Percentiles rank a stretch among this genome's conserved stretches.
Evolutionary conservation across 64 coral and sea anemone species (phyloP).

Genomic region (Actinia equina): DNA sequence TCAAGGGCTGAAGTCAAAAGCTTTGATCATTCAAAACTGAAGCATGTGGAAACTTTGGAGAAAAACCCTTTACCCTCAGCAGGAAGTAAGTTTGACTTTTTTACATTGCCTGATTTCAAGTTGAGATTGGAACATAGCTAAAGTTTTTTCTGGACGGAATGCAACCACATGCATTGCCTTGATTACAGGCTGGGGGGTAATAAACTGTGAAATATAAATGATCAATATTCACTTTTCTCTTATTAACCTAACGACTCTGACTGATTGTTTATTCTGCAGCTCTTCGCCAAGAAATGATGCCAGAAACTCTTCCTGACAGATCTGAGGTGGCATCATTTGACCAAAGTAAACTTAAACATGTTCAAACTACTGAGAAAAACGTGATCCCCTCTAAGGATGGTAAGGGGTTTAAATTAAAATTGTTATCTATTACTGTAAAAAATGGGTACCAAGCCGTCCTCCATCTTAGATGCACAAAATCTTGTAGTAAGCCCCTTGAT

Average conservation of each 20-base stretch:
- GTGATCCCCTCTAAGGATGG: not conserved
- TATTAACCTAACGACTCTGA: too few relatives aligned
- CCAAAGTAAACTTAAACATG: constrained; percentile 56
- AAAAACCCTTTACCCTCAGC: constrained; percentile 78
- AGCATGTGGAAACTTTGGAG: constrained; percentile 84
- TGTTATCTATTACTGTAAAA: not conserved
- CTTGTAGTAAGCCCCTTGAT: not conserved
- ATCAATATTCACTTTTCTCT: not conserved
- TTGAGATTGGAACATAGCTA: too few relatives aligned
- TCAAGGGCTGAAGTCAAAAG: constrained; percentile 78
- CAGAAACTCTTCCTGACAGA: constrained; percentile 66
- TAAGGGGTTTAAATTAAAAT: not conserved
- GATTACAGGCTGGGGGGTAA: too few relatives aligned
- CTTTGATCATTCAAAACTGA: constrained; percentile 77
- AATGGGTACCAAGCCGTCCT: too few relatives aligned
- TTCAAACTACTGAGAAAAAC: constrained; percentile 55
- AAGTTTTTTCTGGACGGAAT: too few relatives aligned
- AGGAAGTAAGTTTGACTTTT: not conserved
- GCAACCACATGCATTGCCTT: too few relatives aligned
- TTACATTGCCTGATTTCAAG: not conserved
- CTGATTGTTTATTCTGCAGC: constrained; percentile 2
- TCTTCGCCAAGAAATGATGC: constrained; percentile 80
- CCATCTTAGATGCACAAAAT: not conserved
- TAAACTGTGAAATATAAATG: too few relatives aligned
- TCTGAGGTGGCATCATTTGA: constrained; percentile 66